These are phyloP conservation scores for Tetranychus piercei DNA, from an alignment of 2,888 invertebrate species.

Conservation along the genomic window DNA sequence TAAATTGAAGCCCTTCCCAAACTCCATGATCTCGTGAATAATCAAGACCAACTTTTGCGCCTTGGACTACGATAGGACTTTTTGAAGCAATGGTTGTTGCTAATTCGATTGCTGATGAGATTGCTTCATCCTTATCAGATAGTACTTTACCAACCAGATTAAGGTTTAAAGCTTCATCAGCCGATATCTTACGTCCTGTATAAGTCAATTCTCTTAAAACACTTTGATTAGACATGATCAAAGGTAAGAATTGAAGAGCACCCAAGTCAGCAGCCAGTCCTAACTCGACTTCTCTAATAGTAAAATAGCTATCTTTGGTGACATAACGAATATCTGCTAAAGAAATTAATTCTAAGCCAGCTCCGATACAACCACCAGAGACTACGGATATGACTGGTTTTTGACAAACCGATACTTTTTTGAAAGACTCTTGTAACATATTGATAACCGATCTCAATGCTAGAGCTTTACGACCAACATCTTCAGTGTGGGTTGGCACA, in stretches of 20 bases:
- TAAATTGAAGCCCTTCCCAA: slow-evolving; percentile 68
- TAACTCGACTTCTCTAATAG: slow-evolving; percentile 55
- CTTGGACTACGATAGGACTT: slow-evolving; percentile 86
- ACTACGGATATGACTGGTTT: slow-evolving; percentile 79
- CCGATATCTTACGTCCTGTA: slow-evolving; percentile 59
- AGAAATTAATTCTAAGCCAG: slow-evolving; percentile 66
- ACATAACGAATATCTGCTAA: slow-evolving; percentile 83
- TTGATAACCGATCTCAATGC: slow-evolving; percentile 45
- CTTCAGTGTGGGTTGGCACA: slow-evolving; percentile 35
- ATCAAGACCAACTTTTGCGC: slow-evolving; percentile 60
- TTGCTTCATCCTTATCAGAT: slow-evolving; percentile 48
- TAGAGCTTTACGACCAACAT: slow-evolving; percentile 57
- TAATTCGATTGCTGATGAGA: slow-evolving; percentile 50
- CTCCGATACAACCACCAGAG: slow-evolving; percentile 77
- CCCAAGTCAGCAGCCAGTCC: slow-evolving; percentile 94
- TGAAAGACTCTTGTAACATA: slow-evolving; percentile 55
- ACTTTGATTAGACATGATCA: slow-evolving; percentile 68
- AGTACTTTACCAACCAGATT: slow-evolving; percentile 66
- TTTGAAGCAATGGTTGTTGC: slow-evolving; percentile 64
- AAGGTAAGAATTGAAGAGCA: slow-evolving; percentile 74
- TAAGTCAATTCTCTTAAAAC: slow-evolving; percentile 66
- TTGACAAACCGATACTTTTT: slow-evolving; percentile 60
- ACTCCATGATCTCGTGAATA: slow-evolving; percentile 74
- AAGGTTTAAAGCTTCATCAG: slow-evolving; percentile 52
- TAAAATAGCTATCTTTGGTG: slow-evolving; percentile 70